Conservation (phyloP, 2,888 invertebrate genomes). For the Operophtera brumata region DNA sequence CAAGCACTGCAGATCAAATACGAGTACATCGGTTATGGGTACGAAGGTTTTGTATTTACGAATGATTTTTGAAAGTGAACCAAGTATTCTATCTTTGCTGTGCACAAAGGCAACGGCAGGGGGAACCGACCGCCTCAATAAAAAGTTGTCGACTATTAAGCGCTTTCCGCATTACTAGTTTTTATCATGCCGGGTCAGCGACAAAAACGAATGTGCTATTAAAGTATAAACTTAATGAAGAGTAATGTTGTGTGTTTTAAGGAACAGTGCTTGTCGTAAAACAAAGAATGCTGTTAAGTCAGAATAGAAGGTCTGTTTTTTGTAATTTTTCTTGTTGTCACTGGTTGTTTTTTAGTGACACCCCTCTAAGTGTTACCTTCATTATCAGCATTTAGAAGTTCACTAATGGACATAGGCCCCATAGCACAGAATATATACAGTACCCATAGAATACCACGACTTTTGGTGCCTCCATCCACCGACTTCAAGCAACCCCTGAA, state of each 20-base stretch:
- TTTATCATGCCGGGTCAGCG: constrained; percentile 44
- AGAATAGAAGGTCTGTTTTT: neutral
- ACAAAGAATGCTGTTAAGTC: neutral
- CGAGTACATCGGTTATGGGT: too few species aligned
- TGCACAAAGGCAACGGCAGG: constrained; percentile 28
- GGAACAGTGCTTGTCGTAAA: constrained; percentile 12
- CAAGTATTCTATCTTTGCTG: neutral
- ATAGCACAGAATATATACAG: too few species aligned
- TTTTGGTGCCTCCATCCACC: too few species aligned
- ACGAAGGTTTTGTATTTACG: too few species aligned
- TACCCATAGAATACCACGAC: too few species aligned
- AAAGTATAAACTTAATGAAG: constrained; percentile 23
- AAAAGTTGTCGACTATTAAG: constrained; percentile 60
- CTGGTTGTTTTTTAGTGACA: neutral
- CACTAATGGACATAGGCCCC: too few species aligned
- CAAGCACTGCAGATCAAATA: too few species aligned
- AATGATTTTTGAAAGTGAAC: neutral
- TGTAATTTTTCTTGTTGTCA: neutral
- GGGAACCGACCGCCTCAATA: constrained; percentile 46
- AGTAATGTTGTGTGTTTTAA: constrained; percentile 15
- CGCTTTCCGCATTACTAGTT: constrained; percentile 53
- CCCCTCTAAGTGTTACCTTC: too few species aligned
- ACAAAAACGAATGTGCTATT: constrained; percentile 45
- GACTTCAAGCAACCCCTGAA: too few species aligned
- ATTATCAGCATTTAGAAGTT: too few species aligned